A percentile compares a stretch with the other conserved stretches of the same genome.
Conservation (phyloP, 2,888 invertebrate species). For the Sphecodes monilicornis region DNA sequence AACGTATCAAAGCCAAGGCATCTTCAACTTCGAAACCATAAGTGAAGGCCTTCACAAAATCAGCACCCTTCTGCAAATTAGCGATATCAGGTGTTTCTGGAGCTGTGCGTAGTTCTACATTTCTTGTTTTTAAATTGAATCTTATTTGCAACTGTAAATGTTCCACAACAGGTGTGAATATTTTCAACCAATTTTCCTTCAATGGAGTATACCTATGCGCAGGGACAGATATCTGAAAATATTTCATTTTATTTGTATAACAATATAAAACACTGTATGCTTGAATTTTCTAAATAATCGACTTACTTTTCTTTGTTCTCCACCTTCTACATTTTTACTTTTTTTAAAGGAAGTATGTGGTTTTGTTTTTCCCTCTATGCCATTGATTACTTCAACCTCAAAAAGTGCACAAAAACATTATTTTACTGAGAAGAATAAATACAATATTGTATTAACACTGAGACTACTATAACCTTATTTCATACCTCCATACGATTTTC, state of each 20-base stretch:
- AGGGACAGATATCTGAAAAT: conserved; percentile 91
- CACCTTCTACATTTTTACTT: conserved; percentile 74
- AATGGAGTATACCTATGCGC: conserved; percentile 96
- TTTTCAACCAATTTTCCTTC: conserved; percentile 98
- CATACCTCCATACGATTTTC: conserved; percentile 64
- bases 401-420: not conserved
- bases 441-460: not conserved
- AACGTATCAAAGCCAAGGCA: conserved; percentile 95
- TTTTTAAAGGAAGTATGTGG: conserved; percentile 81
- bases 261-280: not conserved
- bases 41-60: conserved; percentile 98
- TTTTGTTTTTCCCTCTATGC: conserved; percentile 86
- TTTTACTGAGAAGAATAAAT: not conserved
- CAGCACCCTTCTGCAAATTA: conserved; percentile 98
- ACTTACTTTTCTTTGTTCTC: conserved; percentile 78
- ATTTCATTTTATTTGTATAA: conserved; percentile 17
- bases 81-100: conserved; percentile 93
- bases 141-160: conserved; percentile 97
- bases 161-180: conserved; percentile 98
- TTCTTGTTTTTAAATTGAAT: conserved; percentile 95
- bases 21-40: conserved; percentile 99
- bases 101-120: conserved; percentile 93
- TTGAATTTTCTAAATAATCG: conserved; percentile 1
- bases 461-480: conserved; percentile 38
- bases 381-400: conserved; percentile 88